phyloP scores from a whole-genome alignment of 2,888 invertebrate genomes.

The Pseudolycoriella hygida region DNA sequence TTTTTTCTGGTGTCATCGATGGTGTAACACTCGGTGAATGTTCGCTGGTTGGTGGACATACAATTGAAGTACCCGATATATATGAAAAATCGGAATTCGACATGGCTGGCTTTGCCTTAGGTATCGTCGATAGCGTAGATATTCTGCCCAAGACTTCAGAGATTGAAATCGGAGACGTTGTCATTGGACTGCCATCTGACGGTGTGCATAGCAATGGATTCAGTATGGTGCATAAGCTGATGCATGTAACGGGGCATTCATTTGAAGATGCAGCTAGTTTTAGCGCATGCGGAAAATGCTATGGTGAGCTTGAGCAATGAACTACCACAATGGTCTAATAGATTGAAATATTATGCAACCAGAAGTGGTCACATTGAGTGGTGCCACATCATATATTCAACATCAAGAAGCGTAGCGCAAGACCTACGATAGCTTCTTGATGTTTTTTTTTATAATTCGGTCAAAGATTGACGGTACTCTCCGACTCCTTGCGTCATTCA shows the following conservation, averaged over 20 bases:
- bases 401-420: no score
- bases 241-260: slow-evolving; percentile 48
- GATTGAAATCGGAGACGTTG: slow-evolving; percentile 57
- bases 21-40: slow-evolving; percentile 73
- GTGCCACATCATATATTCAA: no score
- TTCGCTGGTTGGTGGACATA: slow-evolving; percentile 85
- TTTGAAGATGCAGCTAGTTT: slow-evolving; percentile 55
- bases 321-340: no score
- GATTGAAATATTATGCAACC: no score
- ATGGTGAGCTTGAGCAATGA: slow-evolving; percentile 39
- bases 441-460: no score
- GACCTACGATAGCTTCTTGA: no score
- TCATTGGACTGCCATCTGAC: slow-evolving; percentile 79
- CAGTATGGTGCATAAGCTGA: slow-evolving; percentile 74
- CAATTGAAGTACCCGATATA: slow-evolving; percentile 90
- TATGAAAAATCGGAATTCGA: slow-evolving; percentile 79
- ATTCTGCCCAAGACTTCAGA: slow-evolving; percentile 56
- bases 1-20: slow-evolving; percentile 64
- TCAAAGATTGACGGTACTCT: no score
- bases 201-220: slow-evolving; percentile 96
- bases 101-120: slow-evolving; percentile 90
- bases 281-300: slow-evolving; percentile 43
- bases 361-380: no score
- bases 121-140: slow-evolving; percentile 63
- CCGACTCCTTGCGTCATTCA: no score